Evolutionary conservation across 2,888 invertebrate genomes (phyloP).

Genomic region (Pachydiplax longipennis): DNA sequence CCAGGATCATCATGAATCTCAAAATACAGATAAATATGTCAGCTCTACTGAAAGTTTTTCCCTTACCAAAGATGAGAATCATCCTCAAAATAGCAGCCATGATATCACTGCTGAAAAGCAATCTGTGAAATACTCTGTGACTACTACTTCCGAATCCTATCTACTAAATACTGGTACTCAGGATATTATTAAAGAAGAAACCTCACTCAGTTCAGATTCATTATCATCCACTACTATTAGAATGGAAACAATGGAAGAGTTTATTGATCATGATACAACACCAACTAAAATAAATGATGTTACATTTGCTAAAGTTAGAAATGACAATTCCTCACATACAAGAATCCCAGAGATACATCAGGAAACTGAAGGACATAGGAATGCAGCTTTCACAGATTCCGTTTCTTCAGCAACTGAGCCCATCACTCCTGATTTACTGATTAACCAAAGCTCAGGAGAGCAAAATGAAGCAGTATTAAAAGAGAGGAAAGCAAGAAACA

Average conservation of each 20-base stretch:
- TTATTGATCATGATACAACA: not conserved
- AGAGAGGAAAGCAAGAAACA: not conserved
- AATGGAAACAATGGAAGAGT: not conserved
- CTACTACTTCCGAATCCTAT: not conserved
- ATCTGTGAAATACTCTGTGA: not conserved
- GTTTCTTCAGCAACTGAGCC: not conserved
- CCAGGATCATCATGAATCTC: not conserved
- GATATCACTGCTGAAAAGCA: not conserved
- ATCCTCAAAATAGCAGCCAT: not conserved
- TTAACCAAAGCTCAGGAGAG: not conserved
- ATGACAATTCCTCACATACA: not conserved
- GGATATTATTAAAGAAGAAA: not conserved
- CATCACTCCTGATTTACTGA: not conserved
- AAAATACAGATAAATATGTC: not conserved
- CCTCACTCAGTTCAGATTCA: not conserved
- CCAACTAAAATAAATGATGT: not conserved
- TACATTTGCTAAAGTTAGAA: not conserved
- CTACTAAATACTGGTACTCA: not conserved
- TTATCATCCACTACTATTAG: not conserved
- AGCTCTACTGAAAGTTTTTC: not conserved
- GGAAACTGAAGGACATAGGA: not conserved
- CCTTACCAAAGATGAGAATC: not conserved
- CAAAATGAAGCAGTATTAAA: not conserved
- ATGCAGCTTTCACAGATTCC: not conserved
- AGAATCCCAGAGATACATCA: not conserved